phyloP scores from a whole-genome alignment of 2,113 vertebrate species.

The Dicaeum eximium region DNA sequence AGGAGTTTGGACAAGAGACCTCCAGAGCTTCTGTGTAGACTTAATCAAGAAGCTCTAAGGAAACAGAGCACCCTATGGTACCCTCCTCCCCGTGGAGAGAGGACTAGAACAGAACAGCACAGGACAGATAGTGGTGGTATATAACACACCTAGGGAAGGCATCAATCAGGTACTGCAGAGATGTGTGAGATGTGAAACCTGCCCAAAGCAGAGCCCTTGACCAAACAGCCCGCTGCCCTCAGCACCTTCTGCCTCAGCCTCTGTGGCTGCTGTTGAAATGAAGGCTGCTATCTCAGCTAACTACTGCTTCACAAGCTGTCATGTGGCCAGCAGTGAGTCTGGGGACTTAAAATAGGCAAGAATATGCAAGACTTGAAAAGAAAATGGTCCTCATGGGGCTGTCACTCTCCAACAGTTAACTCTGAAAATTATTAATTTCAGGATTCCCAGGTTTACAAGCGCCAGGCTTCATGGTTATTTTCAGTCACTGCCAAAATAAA shows the following conservation, averaged over 20 bases:
- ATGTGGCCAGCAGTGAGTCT: neutral
- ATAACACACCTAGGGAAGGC: neutral
- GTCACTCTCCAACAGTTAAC: constrained; percentile 26
- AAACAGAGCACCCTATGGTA: neutral
- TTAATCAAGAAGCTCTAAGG: neutral
- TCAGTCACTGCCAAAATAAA: constrained; percentile 39
- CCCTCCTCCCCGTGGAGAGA: neutral
- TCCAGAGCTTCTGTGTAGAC: neutral
- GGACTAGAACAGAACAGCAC: neutral
- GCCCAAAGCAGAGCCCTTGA: neutral
- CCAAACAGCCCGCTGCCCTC: neutral
- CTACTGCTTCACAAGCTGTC: neutral
- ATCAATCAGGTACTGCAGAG: neutral
- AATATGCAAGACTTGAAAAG: neutral
- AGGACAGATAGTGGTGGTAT: neutral
- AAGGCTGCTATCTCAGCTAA: neutral
- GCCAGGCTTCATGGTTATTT: constrained; percentile 38
- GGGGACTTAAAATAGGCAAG: neutral
- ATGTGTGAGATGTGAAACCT: neutral
- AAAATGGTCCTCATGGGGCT: neutral
- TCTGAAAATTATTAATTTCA: constrained; percentile 51
- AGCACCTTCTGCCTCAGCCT: neutral
- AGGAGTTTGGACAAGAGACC: neutral
- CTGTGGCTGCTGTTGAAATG: neutral
- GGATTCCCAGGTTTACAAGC: constrained; percentile 49